These are phyloP conservation scores for Stegana nigrithorax DNA, from an alignment of 2,888 invertebrate genomes.

Conservation along the genomic window DNA sequence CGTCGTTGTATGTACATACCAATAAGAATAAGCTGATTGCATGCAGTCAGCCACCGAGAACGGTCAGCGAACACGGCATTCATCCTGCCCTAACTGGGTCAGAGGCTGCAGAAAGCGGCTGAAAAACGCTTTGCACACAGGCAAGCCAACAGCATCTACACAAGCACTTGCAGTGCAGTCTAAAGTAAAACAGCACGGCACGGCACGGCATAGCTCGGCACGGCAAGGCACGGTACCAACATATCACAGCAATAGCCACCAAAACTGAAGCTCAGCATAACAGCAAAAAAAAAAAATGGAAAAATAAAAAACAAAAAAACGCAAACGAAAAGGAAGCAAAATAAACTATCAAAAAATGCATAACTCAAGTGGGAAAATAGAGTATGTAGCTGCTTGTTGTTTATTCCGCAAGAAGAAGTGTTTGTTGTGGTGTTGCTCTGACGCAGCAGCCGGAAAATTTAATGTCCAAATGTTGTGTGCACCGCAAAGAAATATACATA, in stretches of 20 bases:
- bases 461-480: no score
- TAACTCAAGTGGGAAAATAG: conserved; percentile 18
- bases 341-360: no score
- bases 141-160: background rate
- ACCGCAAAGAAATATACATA: no score
- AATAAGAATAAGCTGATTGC: no score
- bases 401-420: conserved; percentile 13
- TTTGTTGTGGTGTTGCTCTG: conserved; percentile 8
- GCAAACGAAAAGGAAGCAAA: background rate
- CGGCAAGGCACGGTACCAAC: no score
- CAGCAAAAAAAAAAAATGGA: background rate
- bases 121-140: no score
- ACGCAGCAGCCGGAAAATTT: background rate
- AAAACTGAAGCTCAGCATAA: background rate
- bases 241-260: no score
- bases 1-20: no score
- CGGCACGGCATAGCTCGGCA: no score
- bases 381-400: conserved; percentile 2
- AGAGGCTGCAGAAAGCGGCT: conserved; percentile 6
- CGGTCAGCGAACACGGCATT: no score
- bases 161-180: no score
- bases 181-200: background rate
- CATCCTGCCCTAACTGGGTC: conserved; percentile 13
- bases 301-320: background rate
- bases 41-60: no score